These are phyloP conservation scores for Thecocarcelia acutangulata DNA, from an alignment of 2,888 invertebrate genomes.

Conservation along the genomic window DNA sequence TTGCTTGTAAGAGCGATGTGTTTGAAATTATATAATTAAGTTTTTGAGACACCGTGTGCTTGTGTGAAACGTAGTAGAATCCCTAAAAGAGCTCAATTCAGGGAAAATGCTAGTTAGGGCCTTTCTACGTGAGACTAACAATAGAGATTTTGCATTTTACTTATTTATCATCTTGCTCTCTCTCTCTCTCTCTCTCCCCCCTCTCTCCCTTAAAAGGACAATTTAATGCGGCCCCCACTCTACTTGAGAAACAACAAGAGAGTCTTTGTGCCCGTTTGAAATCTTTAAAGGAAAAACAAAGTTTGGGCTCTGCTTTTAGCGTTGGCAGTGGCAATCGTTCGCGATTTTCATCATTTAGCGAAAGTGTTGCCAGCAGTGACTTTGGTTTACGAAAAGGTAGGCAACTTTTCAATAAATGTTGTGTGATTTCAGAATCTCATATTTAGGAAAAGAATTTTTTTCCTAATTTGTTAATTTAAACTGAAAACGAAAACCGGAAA, in stretches of 20 bases:
- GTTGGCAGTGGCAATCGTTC: constrained; percentile 64
- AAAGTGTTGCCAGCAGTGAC: constrained; percentile 68
- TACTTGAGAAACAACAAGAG: constrained; percentile 92
- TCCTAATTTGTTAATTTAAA: too few species aligned
- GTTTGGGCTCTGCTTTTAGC: constrained; percentile 71
- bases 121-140: too few species aligned
- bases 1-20: too few species aligned
- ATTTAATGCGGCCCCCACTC: constrained; percentile 92
- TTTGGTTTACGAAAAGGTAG: constrained; percentile 71
- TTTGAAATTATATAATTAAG: too few species aligned
- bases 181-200: constrained; percentile 6
- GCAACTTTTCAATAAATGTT: background rate
- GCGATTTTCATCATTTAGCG: constrained; percentile 65
- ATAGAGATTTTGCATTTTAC: background rate
- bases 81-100: too few species aligned
- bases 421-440: too few species aligned
- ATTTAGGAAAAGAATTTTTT: too few species aligned
- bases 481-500: too few species aligned
- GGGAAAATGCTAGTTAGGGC: too few species aligned
- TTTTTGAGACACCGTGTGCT: too few species aligned
- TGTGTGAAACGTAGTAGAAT: too few species aligned
- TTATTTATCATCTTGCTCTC: constrained; percentile 5
- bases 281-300: constrained; percentile 74
- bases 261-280: constrained; percentile 90
- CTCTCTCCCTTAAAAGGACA: constrained; percentile 82